Conservation (phyloP, 2,888 invertebrate genomes). For the Leptarthrus brevirostris region DNA sequence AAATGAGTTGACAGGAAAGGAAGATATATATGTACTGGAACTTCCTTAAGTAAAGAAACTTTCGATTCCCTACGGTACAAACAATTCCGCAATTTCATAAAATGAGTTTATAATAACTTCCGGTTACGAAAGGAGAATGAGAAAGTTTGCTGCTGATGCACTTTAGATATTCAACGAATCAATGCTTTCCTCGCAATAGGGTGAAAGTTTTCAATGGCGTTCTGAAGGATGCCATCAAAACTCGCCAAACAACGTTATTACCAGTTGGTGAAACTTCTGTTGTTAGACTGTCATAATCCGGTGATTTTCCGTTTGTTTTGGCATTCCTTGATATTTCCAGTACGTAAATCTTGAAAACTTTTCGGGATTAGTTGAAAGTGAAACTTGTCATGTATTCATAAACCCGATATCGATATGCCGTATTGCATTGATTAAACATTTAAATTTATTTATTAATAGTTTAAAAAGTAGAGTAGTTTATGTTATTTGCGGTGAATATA, state of each 20-base stretch:
- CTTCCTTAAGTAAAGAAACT: too few species aligned
- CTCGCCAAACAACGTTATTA: constrained; percentile 30
- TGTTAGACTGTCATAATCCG: constrained; percentile 28
- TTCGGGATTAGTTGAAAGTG: constrained; percentile 8
- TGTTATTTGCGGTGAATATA: too few species aligned
- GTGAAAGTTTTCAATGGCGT: constrained; percentile 14
- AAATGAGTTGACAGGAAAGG: too few species aligned
- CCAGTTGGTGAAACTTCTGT: constrained; percentile 33
- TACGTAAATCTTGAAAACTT: not conserved
- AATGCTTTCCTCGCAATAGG: not conserved
- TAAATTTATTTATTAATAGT: too few species aligned
- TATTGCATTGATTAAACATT: too few species aligned
- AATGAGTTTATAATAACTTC: constrained; percentile 35
- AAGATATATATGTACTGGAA: not conserved
- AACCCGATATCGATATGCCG: too few species aligned
- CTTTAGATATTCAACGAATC: not conserved
- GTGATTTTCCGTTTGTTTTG: constrained; percentile 15
- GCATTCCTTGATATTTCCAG: constrained; percentile 3
- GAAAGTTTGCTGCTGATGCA: constrained; percentile 8
- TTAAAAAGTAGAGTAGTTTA: too few species aligned
- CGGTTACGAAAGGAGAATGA: not conserved
- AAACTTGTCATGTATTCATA: too few species aligned
- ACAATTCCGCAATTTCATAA: constrained; percentile 15
- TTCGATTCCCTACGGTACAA: not conserved
- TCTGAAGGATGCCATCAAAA: not conserved